Base-by-base conservation (phyloP, 1,140 invertebrate genomes). In the Drosophila carrolli region DNA sequence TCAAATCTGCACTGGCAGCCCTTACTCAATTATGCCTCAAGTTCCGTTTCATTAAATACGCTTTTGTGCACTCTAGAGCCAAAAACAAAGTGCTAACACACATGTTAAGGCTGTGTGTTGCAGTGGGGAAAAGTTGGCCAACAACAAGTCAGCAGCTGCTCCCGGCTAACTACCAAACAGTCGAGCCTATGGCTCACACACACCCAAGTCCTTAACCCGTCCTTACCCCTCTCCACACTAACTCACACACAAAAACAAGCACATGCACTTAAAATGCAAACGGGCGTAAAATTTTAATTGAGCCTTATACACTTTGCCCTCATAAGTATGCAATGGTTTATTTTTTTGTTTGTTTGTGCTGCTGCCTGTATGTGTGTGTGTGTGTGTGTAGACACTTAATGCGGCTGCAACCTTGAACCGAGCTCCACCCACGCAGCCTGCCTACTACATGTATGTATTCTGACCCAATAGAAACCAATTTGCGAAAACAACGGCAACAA, bases 201-300 rank as follows among this genome's bases (percentile, higher is more conserved):
- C 55, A 43, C 5, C 9, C 56, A 38, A 47, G 16, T 44, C 23
- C 50, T 71, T 58, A 47, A 50, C 19, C 65, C 44, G 43, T 9
- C 43, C 41, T 23, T 11, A 16, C 10, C 2, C 14, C 16, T 14
- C 35, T 32, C 35, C 47, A 40, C 35, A 27, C 23, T 4, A 8
- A 48, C 46, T 4, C 46, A 56, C 27, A 56, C 35, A 27, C 29
- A 54, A 23, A n/a, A 11, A 58, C 35, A 44, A 37, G 37, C 37
- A 66, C 61, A 72, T 71, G 72, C 77, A 71, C 78, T 81, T 75
- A 43, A 81, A 81, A 88, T 83, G 66, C 88, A 83, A 86, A 81
- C 78, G 75, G 74, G 83, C 80, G 83, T 90, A 81, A 88, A 90
- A 83, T 90, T 90, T 91, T 90, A 90, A 90, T 90, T 90, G 88